phyloP scores from a whole-genome alignment of 1,140 invertebrate species.

The Drosophila melanica region DNA sequence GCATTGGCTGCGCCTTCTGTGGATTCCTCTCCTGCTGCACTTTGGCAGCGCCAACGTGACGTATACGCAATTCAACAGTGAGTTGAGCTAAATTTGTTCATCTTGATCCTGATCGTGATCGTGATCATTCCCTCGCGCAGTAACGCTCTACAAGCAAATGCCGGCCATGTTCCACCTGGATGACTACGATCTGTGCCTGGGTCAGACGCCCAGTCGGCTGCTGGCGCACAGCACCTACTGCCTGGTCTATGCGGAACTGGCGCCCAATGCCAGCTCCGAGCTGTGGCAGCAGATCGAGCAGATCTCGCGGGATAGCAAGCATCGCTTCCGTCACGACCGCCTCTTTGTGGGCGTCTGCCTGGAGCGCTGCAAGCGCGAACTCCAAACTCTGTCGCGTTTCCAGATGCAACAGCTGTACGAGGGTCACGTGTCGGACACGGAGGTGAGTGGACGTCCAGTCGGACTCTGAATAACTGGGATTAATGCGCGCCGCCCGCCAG shows the following conservation, averaged over 20 bases:
- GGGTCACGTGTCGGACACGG: slow-evolving; percentile 40
- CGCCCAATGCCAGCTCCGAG: slow-evolving; percentile 56
- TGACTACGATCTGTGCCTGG: slow-evolving; percentile 84
- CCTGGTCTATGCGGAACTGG: slow-evolving; percentile 84
- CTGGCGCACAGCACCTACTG: slow-evolving; percentile 80
- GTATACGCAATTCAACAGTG: slow-evolving; percentile 55
- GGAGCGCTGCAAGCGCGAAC: slow-evolving; percentile 55
- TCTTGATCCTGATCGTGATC: not conserved
- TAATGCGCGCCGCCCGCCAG: slow-evolving; percentile 5
- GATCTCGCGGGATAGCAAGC: slow-evolving; percentile 83
- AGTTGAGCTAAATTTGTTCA: slow-evolving; percentile 27
- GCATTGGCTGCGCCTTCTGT: slow-evolving; percentile 4
- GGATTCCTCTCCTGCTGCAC: not conserved
- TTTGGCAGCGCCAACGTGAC: not conserved
- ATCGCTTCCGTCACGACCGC: slow-evolving; percentile 85
- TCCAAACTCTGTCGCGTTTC: slow-evolving; percentile 20
- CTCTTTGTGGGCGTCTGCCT: slow-evolving; percentile 85
- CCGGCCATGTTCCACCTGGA: slow-evolving; percentile 84
- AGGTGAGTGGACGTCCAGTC: slow-evolving; percentile 21
- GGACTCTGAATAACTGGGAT: not conserved
- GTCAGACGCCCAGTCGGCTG: slow-evolving; percentile 33
- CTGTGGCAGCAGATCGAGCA: slow-evolving; percentile 84
- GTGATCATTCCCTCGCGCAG: slow-evolving; percentile 16
- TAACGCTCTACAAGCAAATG: slow-evolving; percentile 79
- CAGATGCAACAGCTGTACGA: slow-evolving; percentile 35